phyloP scores from a whole-genome alignment of 64 coral and sea anemone genomes.

The Porites lutea region DNA sequence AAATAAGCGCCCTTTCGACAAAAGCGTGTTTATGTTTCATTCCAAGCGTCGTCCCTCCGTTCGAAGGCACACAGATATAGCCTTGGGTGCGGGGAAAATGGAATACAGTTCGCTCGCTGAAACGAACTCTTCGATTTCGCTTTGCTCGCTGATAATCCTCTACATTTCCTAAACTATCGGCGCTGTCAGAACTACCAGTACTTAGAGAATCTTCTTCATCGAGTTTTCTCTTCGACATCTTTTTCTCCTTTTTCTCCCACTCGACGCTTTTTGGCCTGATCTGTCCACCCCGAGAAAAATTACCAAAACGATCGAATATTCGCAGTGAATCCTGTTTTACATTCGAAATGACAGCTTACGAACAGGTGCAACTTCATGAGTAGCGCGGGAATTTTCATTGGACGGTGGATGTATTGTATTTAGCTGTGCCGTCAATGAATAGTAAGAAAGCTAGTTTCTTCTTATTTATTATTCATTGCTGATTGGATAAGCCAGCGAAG shows the following conservation, averaged over 20 bases:
- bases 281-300: background rate
- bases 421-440: constrained; percentile 38
- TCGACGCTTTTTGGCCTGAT: background rate
- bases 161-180: constrained; percentile 74
- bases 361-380: constrained; percentile 20
- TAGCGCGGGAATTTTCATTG: constrained; percentile 21
- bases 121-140: constrained; percentile 73
- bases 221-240: constrained; percentile 64
- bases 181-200: constrained; percentile 80
- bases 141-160: constrained; percentile 71
- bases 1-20: constrained; percentile 80
- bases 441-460: background rate
- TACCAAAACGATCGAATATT: constrained; percentile 56
- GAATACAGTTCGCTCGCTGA: constrained; percentile 85
- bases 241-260: constrained; percentile 4
- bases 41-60: constrained; percentile 95
- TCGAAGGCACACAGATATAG: constrained; percentile 91
- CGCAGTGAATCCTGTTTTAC: constrained; percentile 4
- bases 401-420: constrained; percentile 33
- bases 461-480: constrained; percentile 51
- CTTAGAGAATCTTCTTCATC: constrained; percentile 86
- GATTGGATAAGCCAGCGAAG: constrained; percentile 28
- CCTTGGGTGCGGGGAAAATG: constrained; percentile 94
- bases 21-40: constrained; percentile 89
- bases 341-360: constrained; percentile 19